phyloP scores from a whole-genome alignment of 1,140 invertebrate genomes.

The Adoxophyes honmai region DNA sequence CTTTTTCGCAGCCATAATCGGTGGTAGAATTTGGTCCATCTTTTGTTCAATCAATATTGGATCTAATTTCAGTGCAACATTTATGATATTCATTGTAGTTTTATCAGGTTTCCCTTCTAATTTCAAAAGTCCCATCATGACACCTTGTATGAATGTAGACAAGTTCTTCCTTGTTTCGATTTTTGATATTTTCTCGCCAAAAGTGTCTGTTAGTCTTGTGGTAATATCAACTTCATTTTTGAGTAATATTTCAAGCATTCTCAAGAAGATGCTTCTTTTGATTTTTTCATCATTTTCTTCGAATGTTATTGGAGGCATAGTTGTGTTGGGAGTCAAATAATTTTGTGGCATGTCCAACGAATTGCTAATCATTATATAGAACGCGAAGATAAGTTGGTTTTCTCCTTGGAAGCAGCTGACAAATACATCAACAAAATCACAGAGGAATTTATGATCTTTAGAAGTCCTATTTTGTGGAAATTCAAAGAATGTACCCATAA shows the following conservation, averaged over 20 bases:
- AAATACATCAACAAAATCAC: conserved; percentile 53
- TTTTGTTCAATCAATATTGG: conserved; percentile 58
- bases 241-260: conserved; percentile 50
- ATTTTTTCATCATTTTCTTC: conserved; percentile 53
- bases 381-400: conserved; percentile 58
- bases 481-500: conserved; percentile 54
- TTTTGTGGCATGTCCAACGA: conserved; percentile 51
- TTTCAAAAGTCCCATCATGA: conserved; percentile 58
- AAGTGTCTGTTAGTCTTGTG: conserved; percentile 53
- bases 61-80: conserved; percentile 54
- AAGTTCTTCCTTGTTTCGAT: conserved; percentile 63
- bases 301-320: conserved; percentile 44
- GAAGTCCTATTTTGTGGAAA: conserved; percentile 46
- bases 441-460: conserved; percentile 45
- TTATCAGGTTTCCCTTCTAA: conserved; percentile 60
- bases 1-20: conserved; percentile 58
- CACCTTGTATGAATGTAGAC: conserved; percentile 48
- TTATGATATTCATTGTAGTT: conserved; percentile 52
- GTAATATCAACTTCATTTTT: conserved; percentile 56
- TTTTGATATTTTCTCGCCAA: conserved; percentile 54
- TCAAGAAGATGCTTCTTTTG: conserved; percentile 50
- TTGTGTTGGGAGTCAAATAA: conserved; percentile 52
- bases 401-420: conserved; percentile 51
- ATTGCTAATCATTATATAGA: conserved; percentile 52
- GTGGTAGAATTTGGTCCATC: conserved; percentile 45